Evolutionary conservation across 2,113 vertebrate species (phyloP).

Genomic region (Tor tambroides): DNA sequence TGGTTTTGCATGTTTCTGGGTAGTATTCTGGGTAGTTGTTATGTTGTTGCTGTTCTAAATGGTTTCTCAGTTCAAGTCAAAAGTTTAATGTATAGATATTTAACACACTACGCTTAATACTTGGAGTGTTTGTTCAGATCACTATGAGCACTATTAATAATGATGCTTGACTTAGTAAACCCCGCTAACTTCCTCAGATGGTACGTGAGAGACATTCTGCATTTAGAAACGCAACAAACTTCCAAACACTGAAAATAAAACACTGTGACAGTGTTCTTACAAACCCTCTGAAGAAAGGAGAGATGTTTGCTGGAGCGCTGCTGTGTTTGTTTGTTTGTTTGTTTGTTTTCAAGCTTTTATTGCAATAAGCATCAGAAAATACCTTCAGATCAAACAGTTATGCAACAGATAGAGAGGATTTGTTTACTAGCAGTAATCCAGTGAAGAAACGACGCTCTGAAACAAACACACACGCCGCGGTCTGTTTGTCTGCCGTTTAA

Average conservation of each 20-base stretch:
- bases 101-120: no score
- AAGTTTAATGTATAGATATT: not conserved
- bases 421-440: constrained; percentile 3
- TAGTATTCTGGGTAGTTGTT: no score
- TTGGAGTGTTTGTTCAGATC: not conserved
- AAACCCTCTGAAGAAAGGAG: not conserved
- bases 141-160: not conserved
- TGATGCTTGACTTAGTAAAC: not conserved
- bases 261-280: not conserved
- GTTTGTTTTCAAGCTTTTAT: not conserved
- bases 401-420: not conserved
- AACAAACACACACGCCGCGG: not conserved
- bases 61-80: not conserved
- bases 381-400: not conserved
- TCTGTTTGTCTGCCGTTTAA: constrained; percentile 7
- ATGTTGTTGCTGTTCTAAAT: not conserved
- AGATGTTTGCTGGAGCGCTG: not conserved
- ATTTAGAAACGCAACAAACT: not conserved
- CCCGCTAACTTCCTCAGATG: not conserved
- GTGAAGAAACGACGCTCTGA: not conserved
- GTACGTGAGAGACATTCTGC: not conserved
- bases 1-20: no score
- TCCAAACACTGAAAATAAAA: no score
- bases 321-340: not conserved
- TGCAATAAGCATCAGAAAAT: not conserved